Evolutionary conservation across 2,113 vertebrate species (phyloP), one percentile per base, ranked within the genome.

Genomic region (Hydrochoerus hydrochaeris): DNA sequence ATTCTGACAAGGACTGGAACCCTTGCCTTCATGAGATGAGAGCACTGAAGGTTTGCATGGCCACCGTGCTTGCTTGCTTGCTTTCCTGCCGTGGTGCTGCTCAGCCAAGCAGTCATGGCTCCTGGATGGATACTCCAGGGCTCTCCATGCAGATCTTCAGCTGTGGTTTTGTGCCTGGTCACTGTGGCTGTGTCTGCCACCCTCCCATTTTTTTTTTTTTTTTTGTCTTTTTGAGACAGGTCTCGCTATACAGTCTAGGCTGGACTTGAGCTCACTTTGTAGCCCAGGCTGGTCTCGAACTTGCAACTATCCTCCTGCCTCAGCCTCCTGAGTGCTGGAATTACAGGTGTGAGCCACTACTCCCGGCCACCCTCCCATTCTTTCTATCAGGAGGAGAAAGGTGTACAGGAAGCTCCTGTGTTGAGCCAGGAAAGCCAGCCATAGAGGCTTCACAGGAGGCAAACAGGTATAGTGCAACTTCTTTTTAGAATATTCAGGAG

Each of bases 31-130:
- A 4, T 20, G 16, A 24, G 65, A 82, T 0, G 6, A 20, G 35
- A 10, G 16, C 3, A 32, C 75, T 22, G 17, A 62, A 26, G n/a
- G 28, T 3, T 19, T 32, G 9, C 13, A 0, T 30, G 35, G 78
- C 8, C 32, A 57, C 73, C 4, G 0, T 0, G 0, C 22, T 82
- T 2, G 28, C 17, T 54, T 0, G 0, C 22, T 82, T 2, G 28
- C 17, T 54, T 60, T 78, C 69, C n/a, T 1, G 0, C 73, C 0
- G 0, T 30, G 57, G 10, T 12, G 44, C 30, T 24, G 28, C 22
- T 28, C 13, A 17, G 35, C 14, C 4, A 7, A 67, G 35, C 4
- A 0, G 2, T 16, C n/a, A 24, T 0, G 0, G 69, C 71, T 5
- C 44, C 30, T 16, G 24, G 54, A 22, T 16, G 1, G 22, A 8